Base-by-base conservation (phyloP, 2,888 invertebrate genomes). In the Stramonita haemastoma region DNA sequence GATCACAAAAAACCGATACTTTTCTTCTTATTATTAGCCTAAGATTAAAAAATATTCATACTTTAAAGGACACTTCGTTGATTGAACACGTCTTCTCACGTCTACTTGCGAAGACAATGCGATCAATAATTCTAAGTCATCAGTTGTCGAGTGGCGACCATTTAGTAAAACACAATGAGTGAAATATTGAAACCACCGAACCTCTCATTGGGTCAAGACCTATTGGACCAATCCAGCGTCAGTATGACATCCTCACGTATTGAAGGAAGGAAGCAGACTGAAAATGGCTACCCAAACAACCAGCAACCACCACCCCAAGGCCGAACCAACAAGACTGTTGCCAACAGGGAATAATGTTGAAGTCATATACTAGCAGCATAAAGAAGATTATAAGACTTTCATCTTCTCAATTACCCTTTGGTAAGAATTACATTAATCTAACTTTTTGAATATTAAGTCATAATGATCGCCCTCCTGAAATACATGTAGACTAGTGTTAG, bases 301-400 rank as follows among this genome's bases (percentile, higher is more conserved):
- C 92, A 92, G 29, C 93, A 92, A 88, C 90, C 91, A 29, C 92
- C 92, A 22, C 93, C 93, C 89, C 96, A 96, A 91, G 95, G 88
- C 95, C 96, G 81, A 95, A 96, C 93, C 99, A 99, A 95, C 99
- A 99, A 96, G 99, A 99, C 96, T 99, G 99, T 99, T n/a, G 99
- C 98, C 0, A 99, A 99, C 96, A 97, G 99, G 93, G 99, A 99
- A 96, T 99, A 99, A n/a, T 95, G 99, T 99, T 92, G 99, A 99
- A 97, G 98, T 99, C 4, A 98, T 99, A 92, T n/a, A 98, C 99
- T 86, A 98, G 99, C 91, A 99, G 99, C 96, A 99, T 99, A 93
- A 99, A 99, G 96, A 98, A 99, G 96, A 99, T 99, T 92, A n/a
- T 98, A 99, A 0, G 99, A 99, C 96, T 99, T n/a, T n/a, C n/a